Percentiles rank a stretch among this genome's conserved stretches.
These are phyloP conservation scores for Eudorcas thomsonii DNA, from an alignment of 2,113 vertebrate species.

Conservation along the genomic window DNA sequence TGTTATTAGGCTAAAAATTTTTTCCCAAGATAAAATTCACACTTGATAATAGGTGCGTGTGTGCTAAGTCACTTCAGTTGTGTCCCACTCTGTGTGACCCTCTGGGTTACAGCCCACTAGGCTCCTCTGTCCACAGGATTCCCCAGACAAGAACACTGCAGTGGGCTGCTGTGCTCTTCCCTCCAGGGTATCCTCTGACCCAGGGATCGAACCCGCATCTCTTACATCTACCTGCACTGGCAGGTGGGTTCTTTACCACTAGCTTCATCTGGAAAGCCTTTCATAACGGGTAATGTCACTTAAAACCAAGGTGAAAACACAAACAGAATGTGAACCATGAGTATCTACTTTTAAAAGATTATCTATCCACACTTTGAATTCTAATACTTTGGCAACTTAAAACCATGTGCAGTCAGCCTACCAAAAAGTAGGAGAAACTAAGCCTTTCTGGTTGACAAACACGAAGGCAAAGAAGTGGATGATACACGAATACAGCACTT, in stretches of 20 bases:
- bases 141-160: background rate
- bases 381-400: background rate
- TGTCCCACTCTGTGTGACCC: background rate
- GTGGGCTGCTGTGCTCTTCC: background rate
- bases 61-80: background rate
- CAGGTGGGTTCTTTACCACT: background rate
- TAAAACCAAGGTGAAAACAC: background rate
- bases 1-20: background rate
- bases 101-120: background rate
- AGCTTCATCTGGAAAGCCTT: background rate
- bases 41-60: background rate
- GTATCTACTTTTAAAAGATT: background rate
- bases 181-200: background rate
- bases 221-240: background rate
- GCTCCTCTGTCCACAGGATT: background rate
- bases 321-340: background rate
- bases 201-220: background rate
- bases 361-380: background rate
- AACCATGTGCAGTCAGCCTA: background rate
- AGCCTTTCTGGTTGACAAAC: background rate
- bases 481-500: background rate
- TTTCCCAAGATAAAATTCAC: background rate
- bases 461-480: background rate
- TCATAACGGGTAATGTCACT: background rate
- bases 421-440: background rate